Conservation (phyloP, 2,113 vertebrate genomes). For the Ctenodactylus gundi region DNA sequence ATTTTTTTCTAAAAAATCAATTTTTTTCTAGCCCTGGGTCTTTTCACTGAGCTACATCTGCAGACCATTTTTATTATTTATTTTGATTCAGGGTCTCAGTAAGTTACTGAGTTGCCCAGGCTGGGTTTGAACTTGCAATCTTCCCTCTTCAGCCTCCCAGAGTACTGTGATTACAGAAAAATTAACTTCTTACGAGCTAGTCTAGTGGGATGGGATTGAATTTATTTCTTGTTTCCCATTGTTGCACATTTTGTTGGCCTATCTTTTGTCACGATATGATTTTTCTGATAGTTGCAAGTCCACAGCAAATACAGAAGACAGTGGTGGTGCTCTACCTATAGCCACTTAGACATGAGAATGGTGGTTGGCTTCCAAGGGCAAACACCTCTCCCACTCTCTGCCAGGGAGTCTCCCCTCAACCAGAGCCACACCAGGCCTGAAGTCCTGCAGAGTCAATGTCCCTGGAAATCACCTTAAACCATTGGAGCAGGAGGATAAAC, state of each 20-base stretch:
- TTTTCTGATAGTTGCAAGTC: background rate
- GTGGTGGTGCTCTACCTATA: background rate
- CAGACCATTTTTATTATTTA: too few species aligned
- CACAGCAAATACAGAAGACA: background rate
- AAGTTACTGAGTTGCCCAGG: too few species aligned
- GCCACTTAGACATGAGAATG: background rate
- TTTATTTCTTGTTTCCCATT: background rate
- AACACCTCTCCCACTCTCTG: background rate
- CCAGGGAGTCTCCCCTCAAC: background rate
- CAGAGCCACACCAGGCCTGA: background rate
- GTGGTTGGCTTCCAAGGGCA: background rate
- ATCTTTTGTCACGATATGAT: background rate
- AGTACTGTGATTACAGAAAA: too few species aligned
- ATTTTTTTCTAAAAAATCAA: background rate
- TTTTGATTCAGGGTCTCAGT: too few species aligned
- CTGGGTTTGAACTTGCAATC: too few species aligned
- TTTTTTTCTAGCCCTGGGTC: too few species aligned
- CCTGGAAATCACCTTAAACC: background rate
- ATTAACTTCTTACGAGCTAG: constrained; percentile 39
- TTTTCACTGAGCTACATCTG: too few species aligned
- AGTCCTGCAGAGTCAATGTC: background rate
- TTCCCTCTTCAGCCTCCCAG: too few species aligned
- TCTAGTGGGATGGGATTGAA: background rate
- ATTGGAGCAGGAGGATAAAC: background rate
- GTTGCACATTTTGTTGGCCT: background rate